These are phyloP conservation scores for Xyliphius kryptos DNA, from an alignment of 2,113 vertebrate genomes.

Conservation along the genomic window DNA sequence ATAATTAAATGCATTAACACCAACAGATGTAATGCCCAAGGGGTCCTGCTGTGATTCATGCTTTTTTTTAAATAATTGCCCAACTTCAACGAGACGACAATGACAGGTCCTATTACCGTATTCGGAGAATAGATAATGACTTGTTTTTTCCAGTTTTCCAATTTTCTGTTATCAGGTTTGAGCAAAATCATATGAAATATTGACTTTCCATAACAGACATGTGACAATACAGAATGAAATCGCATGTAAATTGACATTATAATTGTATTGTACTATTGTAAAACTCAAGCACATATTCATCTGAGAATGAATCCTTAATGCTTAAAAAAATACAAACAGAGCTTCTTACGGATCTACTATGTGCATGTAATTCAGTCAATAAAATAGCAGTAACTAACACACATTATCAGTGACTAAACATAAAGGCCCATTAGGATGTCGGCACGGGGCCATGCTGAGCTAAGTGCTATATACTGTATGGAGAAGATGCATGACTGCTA, in stretches of 20 bases:
- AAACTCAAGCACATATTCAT: no score
- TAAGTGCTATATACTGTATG: not conserved
- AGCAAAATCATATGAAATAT: no score
- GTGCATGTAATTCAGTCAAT: conserved; percentile 1
- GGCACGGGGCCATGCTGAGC: conserved; percentile 9
- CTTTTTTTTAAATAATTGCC: conserved; percentile 14
- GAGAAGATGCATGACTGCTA: not conserved
- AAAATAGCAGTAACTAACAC: conserved; percentile 19
- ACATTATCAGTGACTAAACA: conserved; percentile 13
- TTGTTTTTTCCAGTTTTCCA: no score
- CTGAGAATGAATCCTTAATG: no score
- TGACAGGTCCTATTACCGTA: not conserved
- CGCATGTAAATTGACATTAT: no score
- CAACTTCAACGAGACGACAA: not conserved
- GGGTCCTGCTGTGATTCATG: conserved; percentile 1
- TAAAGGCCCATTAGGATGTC: conserved; percentile 1
- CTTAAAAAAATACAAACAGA: no score
- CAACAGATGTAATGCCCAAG: conserved; percentile 14
- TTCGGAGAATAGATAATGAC: no score
- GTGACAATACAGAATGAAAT: no score
- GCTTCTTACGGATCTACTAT: no score
- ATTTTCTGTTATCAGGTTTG: no score
- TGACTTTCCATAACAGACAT: no score
- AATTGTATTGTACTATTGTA: no score
- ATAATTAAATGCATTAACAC: conserved; percentile 17